Percentiles rank a stretch among this genome's conserved stretches.
phyloP scores from a whole-genome alignment of 2,888 invertebrate species.

The Lasioglossum pauxillum region DNA sequence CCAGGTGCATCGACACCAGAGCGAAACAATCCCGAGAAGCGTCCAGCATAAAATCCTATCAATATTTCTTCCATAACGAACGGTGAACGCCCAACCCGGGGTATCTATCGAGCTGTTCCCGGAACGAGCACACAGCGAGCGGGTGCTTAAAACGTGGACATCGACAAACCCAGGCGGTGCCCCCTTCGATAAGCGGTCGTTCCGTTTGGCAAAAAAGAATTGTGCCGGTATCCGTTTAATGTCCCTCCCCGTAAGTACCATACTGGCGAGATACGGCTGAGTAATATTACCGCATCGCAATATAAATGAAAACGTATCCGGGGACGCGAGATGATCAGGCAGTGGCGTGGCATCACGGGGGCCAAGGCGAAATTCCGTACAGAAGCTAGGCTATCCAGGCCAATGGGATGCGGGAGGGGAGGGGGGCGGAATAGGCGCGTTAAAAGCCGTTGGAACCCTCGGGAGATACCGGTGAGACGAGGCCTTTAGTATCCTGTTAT shows the following conservation, averaged over 20 bases:
- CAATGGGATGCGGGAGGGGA: conserved; percentile 3
- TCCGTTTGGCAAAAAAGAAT: conserved; percentile 45
- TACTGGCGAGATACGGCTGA: conserved; percentile 56
- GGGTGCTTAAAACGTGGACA: conserved; percentile 28
- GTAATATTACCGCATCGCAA: conserved; percentile 58
- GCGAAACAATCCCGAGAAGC: not conserved
- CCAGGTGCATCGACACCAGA: not conserved
- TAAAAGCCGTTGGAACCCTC: conserved; percentile 50
- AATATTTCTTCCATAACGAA: not conserved
- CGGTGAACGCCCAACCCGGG: not conserved
- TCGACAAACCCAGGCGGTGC: not conserved
- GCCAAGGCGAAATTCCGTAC: conserved; percentile 19
- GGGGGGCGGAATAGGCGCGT: conserved; percentile 44
- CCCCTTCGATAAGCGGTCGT: conserved; percentile 60
- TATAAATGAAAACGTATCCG: conserved; percentile 68
- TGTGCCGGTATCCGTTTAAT: conserved; percentile 60
- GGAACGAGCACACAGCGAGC: not conserved
- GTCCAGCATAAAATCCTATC: not conserved
- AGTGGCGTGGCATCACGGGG: conserved; percentile 40
- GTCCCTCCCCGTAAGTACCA: conserved; percentile 43
- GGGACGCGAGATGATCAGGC: conserved; percentile 12
- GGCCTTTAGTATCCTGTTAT: conserved; percentile 78
- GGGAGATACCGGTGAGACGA: conserved; percentile 71
- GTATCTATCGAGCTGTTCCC: not conserved
- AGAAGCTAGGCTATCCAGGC: conserved; percentile 41